Evolutionary conservation across 2,113 vertebrate genomes (phyloP).

Genomic region (Phrynosoma platyrhinos): DNA sequence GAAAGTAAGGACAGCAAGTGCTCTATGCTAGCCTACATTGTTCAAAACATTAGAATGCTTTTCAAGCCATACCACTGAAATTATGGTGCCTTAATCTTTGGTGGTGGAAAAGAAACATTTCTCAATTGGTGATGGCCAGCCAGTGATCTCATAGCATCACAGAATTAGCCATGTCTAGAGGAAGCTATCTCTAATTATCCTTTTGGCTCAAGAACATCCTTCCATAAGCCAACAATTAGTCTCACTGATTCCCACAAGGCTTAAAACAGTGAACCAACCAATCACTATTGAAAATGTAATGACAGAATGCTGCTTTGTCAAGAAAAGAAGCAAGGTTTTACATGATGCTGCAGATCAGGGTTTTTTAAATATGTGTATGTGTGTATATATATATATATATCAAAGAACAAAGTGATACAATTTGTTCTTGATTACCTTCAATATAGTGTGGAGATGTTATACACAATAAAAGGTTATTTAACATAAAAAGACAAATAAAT

Average conservation of each 20-base stretch:
- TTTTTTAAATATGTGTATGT: too few species aligned
- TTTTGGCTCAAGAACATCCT: not conserved
- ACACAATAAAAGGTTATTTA: not conserved
- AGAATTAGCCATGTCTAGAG: not conserved
- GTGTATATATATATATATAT: too few species aligned
- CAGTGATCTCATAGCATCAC: not conserved
- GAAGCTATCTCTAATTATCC: not conserved
- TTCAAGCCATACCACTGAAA: not conserved
- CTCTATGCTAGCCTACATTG: not conserved
- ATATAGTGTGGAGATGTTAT: too few species aligned
- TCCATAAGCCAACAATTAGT: not conserved
- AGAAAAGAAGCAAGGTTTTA: not conserved
- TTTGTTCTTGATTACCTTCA: too few species aligned
- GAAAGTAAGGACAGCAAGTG: too few species aligned
- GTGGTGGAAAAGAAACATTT: not conserved
- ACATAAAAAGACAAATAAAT: not conserved
- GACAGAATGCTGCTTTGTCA: not conserved
- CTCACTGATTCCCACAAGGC: not conserved
- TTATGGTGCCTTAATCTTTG: not conserved
- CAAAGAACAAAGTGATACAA: not conserved
- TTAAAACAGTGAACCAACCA: not conserved
- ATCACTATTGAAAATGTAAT: not conserved
- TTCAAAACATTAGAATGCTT: not conserved
- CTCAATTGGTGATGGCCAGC: not conserved
- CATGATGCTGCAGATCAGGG: not conserved